A percentile compares a stretch with the other conserved stretches of the same genome.
Conservation (phyloP, 2,888 invertebrate species). For the Brachyptera putata region DNA sequence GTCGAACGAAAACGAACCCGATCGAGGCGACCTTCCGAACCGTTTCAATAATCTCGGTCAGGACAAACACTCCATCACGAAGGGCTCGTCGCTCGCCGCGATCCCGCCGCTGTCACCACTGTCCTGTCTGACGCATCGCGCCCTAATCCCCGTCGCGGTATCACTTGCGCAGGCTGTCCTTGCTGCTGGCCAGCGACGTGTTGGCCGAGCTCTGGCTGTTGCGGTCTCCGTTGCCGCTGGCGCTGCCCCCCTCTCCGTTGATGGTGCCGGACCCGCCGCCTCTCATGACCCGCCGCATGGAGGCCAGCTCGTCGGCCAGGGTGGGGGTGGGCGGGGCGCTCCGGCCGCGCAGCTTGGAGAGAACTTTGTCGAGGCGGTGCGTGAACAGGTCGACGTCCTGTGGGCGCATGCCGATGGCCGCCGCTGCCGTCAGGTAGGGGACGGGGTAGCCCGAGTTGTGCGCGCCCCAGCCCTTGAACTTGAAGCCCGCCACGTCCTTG, state of each 20-base stretch:
- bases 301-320: constrained; percentile 41
- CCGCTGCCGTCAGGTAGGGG: constrained; percentile 71
- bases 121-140: too few relatives aligned
- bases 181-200: constrained; percentile 42
- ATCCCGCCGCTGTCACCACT: neutral
- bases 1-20: too few relatives aligned
- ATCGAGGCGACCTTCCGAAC: too few relatives aligned
- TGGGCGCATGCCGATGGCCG: constrained; percentile 62
- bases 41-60: too few relatives aligned
- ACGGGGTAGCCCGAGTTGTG: constrained; percentile 56
- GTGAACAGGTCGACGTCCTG: constrained; percentile 66
- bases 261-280: constrained; percentile 34
- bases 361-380: constrained; percentile 57
- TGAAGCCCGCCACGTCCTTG: constrained; percentile 52
- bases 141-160: too few relatives aligned
- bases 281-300: constrained; percentile 34
- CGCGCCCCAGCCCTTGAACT: constrained; percentile 68
- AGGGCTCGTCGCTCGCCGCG: neutral
- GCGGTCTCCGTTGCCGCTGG: constrained; percentile 35
- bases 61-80: too few relatives aligned
- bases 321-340: constrained; percentile 41
- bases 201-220: constrained; percentile 38
- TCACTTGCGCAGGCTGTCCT: constrained; percentile 42
- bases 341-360: constrained; percentile 44
- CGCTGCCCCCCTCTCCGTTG: constrained; percentile 31